A percentile compares a stretch with the other conserved stretches of the same genome.
phyloP scores from a whole-genome alignment of 2,113 vertebrate species.

The Syngnathus typhle region DNA sequence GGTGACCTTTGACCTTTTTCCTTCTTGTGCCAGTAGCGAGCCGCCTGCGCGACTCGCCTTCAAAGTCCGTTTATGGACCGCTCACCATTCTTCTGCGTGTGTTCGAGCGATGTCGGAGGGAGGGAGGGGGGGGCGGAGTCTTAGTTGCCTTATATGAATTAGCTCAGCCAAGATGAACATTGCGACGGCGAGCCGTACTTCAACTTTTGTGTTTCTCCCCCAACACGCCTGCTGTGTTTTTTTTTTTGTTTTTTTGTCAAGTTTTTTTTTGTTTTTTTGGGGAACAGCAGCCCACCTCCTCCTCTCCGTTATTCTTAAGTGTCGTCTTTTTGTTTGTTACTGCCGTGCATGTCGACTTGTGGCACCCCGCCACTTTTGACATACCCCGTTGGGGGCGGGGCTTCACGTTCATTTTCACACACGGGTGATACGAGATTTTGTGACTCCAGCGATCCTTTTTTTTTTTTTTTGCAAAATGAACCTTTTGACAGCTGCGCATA shows the following conservation, averaged over 20 bases:
- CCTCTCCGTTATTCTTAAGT: constrained; percentile 28
- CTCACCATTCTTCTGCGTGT: constrained; percentile 46
- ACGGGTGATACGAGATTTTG: too few species aligned
- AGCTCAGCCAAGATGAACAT: constrained; percentile 28
- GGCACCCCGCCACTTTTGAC: constrained; percentile 26
- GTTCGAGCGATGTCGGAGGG: too few species aligned
- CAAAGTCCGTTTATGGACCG: constrained; percentile 9
- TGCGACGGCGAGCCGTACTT: constrained; percentile 45
- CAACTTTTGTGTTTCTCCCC: constrained; percentile 15
- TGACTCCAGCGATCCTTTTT: constrained; percentile 25
- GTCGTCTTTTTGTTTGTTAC: constrained; percentile 27
- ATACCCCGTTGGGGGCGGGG: neutral
- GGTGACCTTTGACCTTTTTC: neutral
- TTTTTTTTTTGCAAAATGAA: constrained; percentile 21
- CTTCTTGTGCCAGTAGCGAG: constrained; percentile 61
- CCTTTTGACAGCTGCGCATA: neutral
- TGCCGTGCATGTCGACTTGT: constrained; percentile 43
- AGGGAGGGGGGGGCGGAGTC: constrained; percentile 11
- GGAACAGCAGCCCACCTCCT: constrained; percentile 62
- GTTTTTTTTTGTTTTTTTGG: constrained; percentile 35
- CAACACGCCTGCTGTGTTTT: constrained; percentile 23
- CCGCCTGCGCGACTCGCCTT: constrained; percentile 36
- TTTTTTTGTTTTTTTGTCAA: constrained; percentile 35
- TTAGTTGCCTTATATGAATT: constrained; percentile 55
- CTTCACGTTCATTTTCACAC: neutral